Evolutionary conservation across 2,113 vertebrate species (phyloP).

Genomic region (Dromaius novaehollandiae): DNA sequence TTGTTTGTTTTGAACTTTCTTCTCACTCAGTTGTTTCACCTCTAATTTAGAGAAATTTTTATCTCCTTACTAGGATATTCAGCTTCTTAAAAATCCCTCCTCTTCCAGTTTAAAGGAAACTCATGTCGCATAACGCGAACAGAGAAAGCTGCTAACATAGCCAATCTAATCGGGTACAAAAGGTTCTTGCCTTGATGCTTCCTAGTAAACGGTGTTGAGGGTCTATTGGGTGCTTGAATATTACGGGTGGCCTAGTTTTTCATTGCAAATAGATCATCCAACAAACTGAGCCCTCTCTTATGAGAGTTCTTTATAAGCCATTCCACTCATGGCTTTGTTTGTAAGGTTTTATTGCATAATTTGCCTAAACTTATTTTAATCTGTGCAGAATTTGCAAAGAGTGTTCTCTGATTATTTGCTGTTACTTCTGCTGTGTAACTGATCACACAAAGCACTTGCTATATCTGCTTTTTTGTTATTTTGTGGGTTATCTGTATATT

Average conservation of each 20-base stretch:
- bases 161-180: background rate
- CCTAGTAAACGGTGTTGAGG: background rate
- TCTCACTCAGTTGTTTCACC: background rate
- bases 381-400: background rate
- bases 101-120: background rate
- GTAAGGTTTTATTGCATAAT: background rate
- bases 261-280: background rate
- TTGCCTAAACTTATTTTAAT: background rate
- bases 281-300: background rate
- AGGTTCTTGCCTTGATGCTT: background rate
- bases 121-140: rapidly evolving
- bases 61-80: background rate
- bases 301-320: background rate
- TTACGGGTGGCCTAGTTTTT: background rate
- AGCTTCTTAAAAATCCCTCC: background rate
- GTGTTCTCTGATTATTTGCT: background rate
- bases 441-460: background rate
- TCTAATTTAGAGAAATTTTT: background rate
- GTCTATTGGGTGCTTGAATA: background rate
- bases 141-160: background rate
- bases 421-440: background rate
- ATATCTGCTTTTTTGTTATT: background rate
- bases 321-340: background rate
- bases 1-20: background rate
- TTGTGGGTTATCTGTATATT: background rate